Evolutionary conservation across 2,888 invertebrate species (phyloP).

Genomic region (Caenorhabditis sp.): DNA sequence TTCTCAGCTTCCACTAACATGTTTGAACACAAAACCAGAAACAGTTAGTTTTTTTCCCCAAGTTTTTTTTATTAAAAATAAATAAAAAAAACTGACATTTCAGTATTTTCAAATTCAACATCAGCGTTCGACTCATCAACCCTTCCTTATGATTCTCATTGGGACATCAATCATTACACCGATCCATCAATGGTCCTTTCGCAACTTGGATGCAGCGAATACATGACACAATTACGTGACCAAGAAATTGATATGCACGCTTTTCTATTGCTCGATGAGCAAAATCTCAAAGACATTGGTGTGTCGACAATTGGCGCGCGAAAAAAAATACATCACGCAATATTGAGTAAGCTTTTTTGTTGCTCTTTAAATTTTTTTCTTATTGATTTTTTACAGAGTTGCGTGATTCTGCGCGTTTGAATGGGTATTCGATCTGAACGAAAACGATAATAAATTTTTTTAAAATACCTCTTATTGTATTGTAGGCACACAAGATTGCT

Average conservation of each 20-base stretch:
- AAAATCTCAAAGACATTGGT: slow-evolving; percentile 66
- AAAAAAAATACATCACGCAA: slow-evolving; percentile 69
- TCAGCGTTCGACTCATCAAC: slow-evolving; percentile 54
- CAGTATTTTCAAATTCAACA: slow-evolving; percentile 53
- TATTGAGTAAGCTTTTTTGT: slow-evolving; percentile 57
- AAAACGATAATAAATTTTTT: background rate
- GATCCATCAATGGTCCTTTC: slow-evolving; percentile 67
- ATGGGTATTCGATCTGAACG: slow-evolving; percentile 49
- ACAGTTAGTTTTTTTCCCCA: slow-evolving; percentile 6
- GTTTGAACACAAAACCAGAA: slow-evolving; percentile 23
- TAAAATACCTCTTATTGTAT: background rate
- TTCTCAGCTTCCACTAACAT: slow-evolving; percentile 36
- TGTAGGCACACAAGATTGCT: slow-evolving; percentile 4
- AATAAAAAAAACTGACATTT: background rate
- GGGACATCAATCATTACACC: slow-evolving; percentile 62
- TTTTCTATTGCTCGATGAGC: slow-evolving; percentile 66
- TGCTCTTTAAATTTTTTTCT: no score
- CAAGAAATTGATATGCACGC: slow-evolving; percentile 70
- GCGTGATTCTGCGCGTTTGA: slow-evolving; percentile 60
- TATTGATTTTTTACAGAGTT: slow-evolving; percentile 48
- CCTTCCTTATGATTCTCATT: slow-evolving; percentile 48
- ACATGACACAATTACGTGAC: slow-evolving; percentile 63
- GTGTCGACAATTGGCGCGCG: slow-evolving; percentile 68
- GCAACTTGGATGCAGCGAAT: slow-evolving; percentile 66
- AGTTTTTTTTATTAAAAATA: no score